A percentile compares a stretch with the other conserved stretches of the same genome.
Conservation (phyloP, 2,797 vertebrate species). For the Otolemur crassicaudatus region DNA sequence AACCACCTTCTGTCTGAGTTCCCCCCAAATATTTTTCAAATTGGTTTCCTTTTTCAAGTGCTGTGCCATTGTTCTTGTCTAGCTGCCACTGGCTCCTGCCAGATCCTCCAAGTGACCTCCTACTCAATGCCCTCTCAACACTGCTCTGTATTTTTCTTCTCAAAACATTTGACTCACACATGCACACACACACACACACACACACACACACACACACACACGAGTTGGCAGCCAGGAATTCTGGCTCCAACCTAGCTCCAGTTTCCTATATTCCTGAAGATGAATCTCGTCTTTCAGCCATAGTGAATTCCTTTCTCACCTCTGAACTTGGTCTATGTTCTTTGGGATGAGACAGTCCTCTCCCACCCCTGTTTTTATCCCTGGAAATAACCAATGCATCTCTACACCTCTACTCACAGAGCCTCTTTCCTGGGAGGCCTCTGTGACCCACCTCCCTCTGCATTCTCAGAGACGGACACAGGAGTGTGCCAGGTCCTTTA, state of each 20-base stretch:
- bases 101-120: not conserved
- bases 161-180: not conserved
- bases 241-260: not conserved
- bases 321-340: not conserved
- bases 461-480: not conserved
- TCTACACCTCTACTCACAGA: not conserved
- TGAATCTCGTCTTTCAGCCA: not conserved
- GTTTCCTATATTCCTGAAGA: not conserved
- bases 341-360: not conserved
- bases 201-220: not conserved
- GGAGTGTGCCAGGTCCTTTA: not conserved
- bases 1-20: not conserved
- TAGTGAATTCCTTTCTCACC: not conserved
- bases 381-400: not conserved
- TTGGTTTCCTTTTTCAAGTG: not conserved
- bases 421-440: not conserved
- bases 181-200: not conserved
- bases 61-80: accelerated
- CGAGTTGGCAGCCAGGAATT: not conserved
- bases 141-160: not conserved
- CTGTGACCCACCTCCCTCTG: not conserved
- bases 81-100: not conserved
- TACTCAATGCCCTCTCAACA: not conserved
- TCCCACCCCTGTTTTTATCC: not conserved
- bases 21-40: not conserved